A percentile compares a stretch with the other conserved stretches of the same genome.
These are phyloP conservation scores for Mactromeris polynyma DNA, from an alignment of 2,888 invertebrate genomes.

Conservation along the genomic window DNA sequence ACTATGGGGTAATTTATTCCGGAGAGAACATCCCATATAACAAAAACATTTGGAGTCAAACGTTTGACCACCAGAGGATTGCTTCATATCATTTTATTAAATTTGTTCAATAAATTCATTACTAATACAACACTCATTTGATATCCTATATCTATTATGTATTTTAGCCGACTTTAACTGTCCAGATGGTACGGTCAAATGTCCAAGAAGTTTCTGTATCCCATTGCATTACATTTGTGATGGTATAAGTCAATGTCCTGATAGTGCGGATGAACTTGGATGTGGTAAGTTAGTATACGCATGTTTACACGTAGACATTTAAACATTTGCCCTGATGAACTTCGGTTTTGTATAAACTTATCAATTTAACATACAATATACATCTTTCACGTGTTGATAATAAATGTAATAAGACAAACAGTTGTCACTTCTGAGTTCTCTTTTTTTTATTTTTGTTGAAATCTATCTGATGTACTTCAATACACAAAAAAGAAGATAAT, in stretches of 20 bases:
- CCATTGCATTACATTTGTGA: constrained; percentile 39
- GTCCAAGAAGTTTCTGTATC: constrained; percentile 37
- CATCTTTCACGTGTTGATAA: neutral
- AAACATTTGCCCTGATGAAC: neutral
- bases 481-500: neutral
- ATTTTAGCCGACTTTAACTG: constrained; percentile 25
- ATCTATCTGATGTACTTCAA: neutral
- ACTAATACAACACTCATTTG: too few species aligned
- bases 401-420: neutral
- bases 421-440: neutral
- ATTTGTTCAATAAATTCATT: neutral
- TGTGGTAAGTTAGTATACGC: constrained; percentile 27
- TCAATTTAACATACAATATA: neutral
- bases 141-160: too few species aligned
- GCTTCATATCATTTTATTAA: neutral
- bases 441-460: neutral
- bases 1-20: too few species aligned
- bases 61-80: too few species aligned
- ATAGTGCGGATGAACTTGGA: constrained; percentile 30
- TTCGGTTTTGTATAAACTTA: too few species aligned
- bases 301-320: neutral
- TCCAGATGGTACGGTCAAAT: constrained; percentile 19
- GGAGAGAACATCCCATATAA: too few species aligned
- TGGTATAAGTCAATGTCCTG: constrained; percentile 27
- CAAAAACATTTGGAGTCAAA: too few species aligned